Base-by-base conservation (phyloP, 2,888 invertebrate genomes). In the Morpho deidamia region DNA sequence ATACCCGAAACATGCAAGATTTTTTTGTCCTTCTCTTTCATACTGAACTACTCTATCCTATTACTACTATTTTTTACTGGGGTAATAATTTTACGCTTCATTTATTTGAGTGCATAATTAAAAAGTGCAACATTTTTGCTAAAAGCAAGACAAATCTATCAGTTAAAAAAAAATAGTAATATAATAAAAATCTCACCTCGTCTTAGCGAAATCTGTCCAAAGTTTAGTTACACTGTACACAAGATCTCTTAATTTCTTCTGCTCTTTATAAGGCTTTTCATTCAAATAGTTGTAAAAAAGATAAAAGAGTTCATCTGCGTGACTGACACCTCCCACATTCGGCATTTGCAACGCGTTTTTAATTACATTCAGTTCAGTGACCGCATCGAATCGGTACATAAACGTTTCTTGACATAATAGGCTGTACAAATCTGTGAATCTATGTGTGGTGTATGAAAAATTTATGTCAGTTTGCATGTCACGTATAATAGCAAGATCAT, bases 281-380 rank as follows among this genome's bases (percentile, higher is more conserved):
- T 78, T 81, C 1, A 66, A 55, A 2, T 69, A 67, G 12, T 74
- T 76, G 45, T 77, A 82, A 53, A 90, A 91, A 4, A 85, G 40
- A 58, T 90, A 91, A 40, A 77, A 78, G 9, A 90, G n/a, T 2
- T 91, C 91, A 51, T 91, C 91, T 0, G 79, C 84, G 42, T 91
- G 91, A 14, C 78, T 74, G 0, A 79, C 83, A 0, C 90, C 91
- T 68, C 71, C 66, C 32, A 75, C 56, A 14, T 70, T 43, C 0
- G 55, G 46, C 1, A 66, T 9, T 7, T 70, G 72, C 1, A 68
- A 38, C 2, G 67, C n/a, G 5, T 56, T 61, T 56, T 80, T 82
- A 5, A 78, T 40, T 2, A 76, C 11, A 57, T 84, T 85, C 43
- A 83, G 65, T 8, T 78, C 71, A 0, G 78, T 80, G 4, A 67